Evolutionary conservation across 2,113 vertebrate genomes (phyloP), one percentile per base, ranked within the genome.

Genomic region (Calyptomena viridis): DNA sequence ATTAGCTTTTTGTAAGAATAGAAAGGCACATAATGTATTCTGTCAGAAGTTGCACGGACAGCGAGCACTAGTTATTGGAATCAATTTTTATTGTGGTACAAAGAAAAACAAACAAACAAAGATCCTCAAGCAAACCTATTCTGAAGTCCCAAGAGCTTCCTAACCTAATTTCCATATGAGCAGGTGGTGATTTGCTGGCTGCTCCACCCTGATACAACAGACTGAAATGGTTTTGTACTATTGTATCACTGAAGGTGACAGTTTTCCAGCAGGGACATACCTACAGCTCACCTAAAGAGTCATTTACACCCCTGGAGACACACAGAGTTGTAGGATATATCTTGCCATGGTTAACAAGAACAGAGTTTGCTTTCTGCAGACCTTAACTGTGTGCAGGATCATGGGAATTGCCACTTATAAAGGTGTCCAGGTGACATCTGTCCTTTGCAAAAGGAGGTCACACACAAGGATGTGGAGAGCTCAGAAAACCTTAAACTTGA

Each of bases 361-460:
- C 21, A 23, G 0, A 0, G 22, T 23, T 55, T 53, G 49, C 56
- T 50, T 63, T 30, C 59, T 55, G 33, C 66, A 74, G 30, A 35
- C 67, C 35, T 50, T 8, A 77, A 47, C 4, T 19, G 7, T 12
- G 15, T 5, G 10, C 25, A 72, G 78, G 52, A 83, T 13, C 25
- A 11, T 1, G 8, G 64, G 21, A 53, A 62, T 35, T 62, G 40
- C 76, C 46, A 30, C 35, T 27, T n/a, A 5, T 1, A n/a, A 11
- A 69, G 33, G 53, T 12, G 50, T 14, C 8, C 53, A 50, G 76
- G 68, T 28, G 23, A 64, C 9, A 33, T 7, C 8, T 42, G 13
- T n/a, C 31, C 67, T 76, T 35, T 44, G 28, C 71, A 59, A 67
- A 58, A 59, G 44, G 27, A 84, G 35, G 15, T 18, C 21, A 14